Evolutionary conservation across 2,888 invertebrate species (phyloP).

Genomic region (Syrista parreyssii): DNA sequence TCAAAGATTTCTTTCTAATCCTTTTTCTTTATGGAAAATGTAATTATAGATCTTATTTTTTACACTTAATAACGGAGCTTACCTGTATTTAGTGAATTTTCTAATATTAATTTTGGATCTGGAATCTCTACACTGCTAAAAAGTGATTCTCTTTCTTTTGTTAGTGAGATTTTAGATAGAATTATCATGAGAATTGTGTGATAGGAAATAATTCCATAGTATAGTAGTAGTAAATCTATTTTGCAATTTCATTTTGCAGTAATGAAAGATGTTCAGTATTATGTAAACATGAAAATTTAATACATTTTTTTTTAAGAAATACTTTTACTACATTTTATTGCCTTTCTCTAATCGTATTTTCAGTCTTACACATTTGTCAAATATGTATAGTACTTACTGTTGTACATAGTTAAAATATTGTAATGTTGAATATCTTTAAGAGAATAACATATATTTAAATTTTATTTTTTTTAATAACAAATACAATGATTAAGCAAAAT

Average conservation of each 20-base stretch:
- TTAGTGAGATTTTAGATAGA: too few species aligned
- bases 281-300: background rate
- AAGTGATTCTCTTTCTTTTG: background rate
- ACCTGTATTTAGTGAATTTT: background rate
- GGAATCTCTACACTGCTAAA: background rate
- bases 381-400: background rate
- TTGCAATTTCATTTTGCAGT: background rate
- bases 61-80: background rate
- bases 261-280: background rate
- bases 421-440: background rate
- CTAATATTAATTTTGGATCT: background rate
- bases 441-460: background rate
- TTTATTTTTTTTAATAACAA: background rate
- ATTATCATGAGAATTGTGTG: background rate
- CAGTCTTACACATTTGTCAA: background rate
- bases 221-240: background rate
- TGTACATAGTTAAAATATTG: background rate
- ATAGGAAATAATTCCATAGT: background rate
- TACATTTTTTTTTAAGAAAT: background rate
- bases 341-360: background rate
- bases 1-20: background rate
- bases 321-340: background rate
- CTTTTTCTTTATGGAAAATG: background rate
- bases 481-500: background rate
- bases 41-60: background rate